Percentiles rank a stretch among this genome's conserved stretches.
These are phyloP conservation scores for Pelobates fuscus DNA, from an alignment of 2,113 vertebrate species.

Conservation along the genomic window DNA sequence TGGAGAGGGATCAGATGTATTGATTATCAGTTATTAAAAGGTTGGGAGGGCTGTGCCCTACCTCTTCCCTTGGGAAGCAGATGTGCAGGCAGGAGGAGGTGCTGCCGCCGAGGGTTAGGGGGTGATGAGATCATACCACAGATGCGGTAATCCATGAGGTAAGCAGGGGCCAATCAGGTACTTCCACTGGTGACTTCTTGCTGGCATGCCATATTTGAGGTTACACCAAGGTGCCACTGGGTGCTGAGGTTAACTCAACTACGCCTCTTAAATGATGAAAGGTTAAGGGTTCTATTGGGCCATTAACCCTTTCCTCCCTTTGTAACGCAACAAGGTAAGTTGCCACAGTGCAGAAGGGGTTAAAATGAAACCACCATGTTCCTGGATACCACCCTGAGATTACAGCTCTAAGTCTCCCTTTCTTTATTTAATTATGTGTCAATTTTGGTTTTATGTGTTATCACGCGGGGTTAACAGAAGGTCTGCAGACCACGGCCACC, in stretches of 20 bases:
- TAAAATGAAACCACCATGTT: no score
- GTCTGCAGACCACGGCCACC: background rate
- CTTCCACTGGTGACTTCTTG: background rate
- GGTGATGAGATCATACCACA: constrained; percentile 40
- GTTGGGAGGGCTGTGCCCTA: background rate
- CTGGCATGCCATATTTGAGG: no score
- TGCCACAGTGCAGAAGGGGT: background rate
- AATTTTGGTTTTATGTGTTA: background rate
- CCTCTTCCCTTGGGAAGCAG: background rate
- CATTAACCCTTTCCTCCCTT: background rate
- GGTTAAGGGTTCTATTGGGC: background rate
- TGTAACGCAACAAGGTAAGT: no score
- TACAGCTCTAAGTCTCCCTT: no score
- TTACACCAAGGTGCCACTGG: background rate
- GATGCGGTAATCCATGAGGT: constrained; percentile 33
- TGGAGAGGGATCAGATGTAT: constrained; percentile 16
- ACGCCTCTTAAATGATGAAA: background rate
- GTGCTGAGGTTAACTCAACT: background rate
- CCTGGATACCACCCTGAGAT: no score
- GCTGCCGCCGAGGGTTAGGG: constrained; percentile 14
- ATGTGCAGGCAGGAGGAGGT: background rate
- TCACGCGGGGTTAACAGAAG: constrained; percentile 8
- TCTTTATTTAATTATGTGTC: background rate
- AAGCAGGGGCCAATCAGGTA: constrained; percentile 29
- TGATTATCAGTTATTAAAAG: constrained; percentile 44